phyloP scores from a whole-genome alignment of 2,888 invertebrate species.

The Drosophila quinaria region DNA sequence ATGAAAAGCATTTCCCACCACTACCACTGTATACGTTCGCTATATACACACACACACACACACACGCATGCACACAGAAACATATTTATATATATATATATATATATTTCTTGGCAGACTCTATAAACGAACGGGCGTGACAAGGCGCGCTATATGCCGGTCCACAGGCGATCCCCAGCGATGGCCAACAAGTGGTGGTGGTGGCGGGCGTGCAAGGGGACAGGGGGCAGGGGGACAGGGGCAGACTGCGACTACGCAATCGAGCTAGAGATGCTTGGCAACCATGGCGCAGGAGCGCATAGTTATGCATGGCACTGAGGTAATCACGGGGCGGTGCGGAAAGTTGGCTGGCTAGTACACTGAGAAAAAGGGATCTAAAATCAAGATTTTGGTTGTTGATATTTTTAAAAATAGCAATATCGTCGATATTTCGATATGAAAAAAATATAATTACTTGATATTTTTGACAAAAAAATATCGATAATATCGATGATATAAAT shows the following conservation, averaged over 20 bases:
- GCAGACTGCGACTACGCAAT: slow-evolving; percentile 50
- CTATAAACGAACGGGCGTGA: slow-evolving; percentile 46
- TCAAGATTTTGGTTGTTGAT: too few relatives aligned
- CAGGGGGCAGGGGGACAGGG: not conserved
- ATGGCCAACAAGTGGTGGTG: slow-evolving; percentile 50
- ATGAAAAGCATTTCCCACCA: slow-evolving; percentile 77
- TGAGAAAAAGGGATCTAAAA: too few relatives aligned
- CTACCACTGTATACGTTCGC: slow-evolving; percentile 35
- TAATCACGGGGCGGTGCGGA: slow-evolving; percentile 12
- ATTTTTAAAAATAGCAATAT: too few relatives aligned
- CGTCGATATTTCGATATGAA: too few relatives aligned
- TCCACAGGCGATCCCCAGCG: slow-evolving; percentile 43
- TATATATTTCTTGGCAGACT: slow-evolving; percentile 24
- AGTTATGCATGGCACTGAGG: slow-evolving; percentile 34
- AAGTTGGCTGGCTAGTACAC: too few relatives aligned
- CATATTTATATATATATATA: slow-evolving; percentile 9
- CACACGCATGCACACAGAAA: slow-evolving; percentile 15
- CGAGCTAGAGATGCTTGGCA: slow-evolving; percentile 54
- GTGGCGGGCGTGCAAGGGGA: slow-evolving; percentile 25
- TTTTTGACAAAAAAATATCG: too few relatives aligned
- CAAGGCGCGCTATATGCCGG: slow-evolving; percentile 61
- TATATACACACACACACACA: slow-evolving; percentile 10
- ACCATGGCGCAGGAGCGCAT: slow-evolving; percentile 48
- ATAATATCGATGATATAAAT: too few relatives aligned
- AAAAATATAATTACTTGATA: too few relatives aligned